Base-by-base conservation (phyloP, 2,888 invertebrate genomes). In the Gisinianus flammeolus region DNA sequence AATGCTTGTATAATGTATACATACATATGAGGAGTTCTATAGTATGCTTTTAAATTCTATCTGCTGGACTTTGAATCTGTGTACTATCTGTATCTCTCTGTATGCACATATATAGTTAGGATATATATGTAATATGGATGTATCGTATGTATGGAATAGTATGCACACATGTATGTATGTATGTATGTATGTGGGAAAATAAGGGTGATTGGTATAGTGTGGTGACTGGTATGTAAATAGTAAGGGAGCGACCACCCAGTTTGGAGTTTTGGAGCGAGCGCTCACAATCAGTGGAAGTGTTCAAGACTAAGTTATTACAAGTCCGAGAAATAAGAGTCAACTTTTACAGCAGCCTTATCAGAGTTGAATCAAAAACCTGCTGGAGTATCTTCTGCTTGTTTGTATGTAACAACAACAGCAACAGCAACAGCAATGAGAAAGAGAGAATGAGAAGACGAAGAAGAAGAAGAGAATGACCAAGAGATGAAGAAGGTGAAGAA, bases 271-370 rank as follows among this genome's bases (percentile, higher is more conserved):
- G 5, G 68, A 44, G 31, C 22, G 33, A 52, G 79, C 80, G 79
- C 80, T 76, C 75, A 76, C 79, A 79, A 79, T 77, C 76, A 78
- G 79, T 82, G 80, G 81, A 82, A 83, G 81, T 81, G 82, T 83
- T 81, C 82, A 79, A 78, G 73, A 79, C 73, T 81, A 83, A 83
- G 79, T 83, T 83, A 83, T 82, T 83, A 80, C 82, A 78, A 78
- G 79, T 80, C 76, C 78, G 81, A 80, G 80, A 82, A 83, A 81
- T 81, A 81, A 81, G 79, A 83, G 81, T 79, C 83, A 81, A 82
- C 80, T 81, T 82, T 80, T 81, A 83, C 79, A 79, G 80, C 58
- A 73, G 33, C 67, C 79, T 83, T 83, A 83, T 83, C 83, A 77
- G 58, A 69, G 69, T 73, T 80, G 80, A 81, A 77, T 77, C 77